A percentile compares a stretch with the other conserved stretches of the same genome.
Conservation (phyloP, 1,140 invertebrate species). For the Diorhabda carinulata region DNA sequence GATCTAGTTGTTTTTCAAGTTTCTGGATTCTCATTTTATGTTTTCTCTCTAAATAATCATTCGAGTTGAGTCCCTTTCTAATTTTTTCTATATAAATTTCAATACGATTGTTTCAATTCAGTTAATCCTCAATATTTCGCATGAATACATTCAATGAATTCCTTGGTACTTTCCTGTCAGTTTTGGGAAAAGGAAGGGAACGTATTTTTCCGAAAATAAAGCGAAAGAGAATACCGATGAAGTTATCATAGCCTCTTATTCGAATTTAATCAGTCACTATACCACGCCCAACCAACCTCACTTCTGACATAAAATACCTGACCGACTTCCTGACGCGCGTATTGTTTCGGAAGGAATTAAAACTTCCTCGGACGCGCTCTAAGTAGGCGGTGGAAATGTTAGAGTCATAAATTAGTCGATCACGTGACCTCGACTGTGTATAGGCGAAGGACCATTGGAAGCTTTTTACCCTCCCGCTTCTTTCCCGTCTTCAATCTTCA, state of each 20-base stretch:
- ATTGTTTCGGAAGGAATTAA: slow-evolving; percentile 20
- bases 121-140: no score
- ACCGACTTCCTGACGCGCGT: slow-evolving; percentile 14
- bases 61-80: no score
- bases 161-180: no score
- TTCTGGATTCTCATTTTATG: no score
- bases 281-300: slow-evolving; percentile 6
- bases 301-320: slow-evolving; percentile 12
- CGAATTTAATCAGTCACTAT: slow-evolving; percentile 6
- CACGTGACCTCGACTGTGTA: slow-evolving; percentile 10
- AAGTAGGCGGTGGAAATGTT: slow-evolving; percentile 11
- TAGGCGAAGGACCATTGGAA: slow-evolving; percentile 14
- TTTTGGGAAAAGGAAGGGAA: no score
- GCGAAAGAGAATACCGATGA: background rate
- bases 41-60: no score
- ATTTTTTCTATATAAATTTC: no score
- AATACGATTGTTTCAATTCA: no score
- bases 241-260: slow-evolving; percentile 5
- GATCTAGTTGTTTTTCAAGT: no score
- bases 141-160: no score
- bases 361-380: slow-evolving; percentile 13
- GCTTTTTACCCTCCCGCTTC: slow-evolving; percentile 5
- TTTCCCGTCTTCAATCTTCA: slow-evolving; percentile 6
- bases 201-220: no score
- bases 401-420: slow-evolving; percentile 14